phyloP scores from a whole-genome alignment of 2,113 vertebrate species.

The Pavo muticus region DNA sequence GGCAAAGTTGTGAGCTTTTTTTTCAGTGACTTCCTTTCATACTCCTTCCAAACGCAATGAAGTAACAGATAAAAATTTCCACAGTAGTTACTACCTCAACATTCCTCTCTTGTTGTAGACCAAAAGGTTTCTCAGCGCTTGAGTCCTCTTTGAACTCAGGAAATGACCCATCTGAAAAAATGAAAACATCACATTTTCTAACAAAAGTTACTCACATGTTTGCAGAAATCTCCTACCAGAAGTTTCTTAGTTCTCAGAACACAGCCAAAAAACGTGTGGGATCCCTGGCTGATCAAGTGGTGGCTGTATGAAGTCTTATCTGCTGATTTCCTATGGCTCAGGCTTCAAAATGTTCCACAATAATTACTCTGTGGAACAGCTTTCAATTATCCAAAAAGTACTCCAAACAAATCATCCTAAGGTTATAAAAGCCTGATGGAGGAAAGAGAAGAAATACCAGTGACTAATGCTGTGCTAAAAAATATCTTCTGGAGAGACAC shows the following conservation, averaged over 20 bases:
- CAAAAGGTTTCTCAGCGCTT: not conserved
- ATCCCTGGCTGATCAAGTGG: not conserved
- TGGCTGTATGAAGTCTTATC: not conserved
- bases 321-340: not conserved
- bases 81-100: not conserved
- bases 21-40: not conserved
- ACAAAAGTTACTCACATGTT: no score
- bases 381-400: not conserved
- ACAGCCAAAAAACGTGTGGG: not conserved
- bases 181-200: not conserved
- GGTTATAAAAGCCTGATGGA: not conserved
- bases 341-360: not conserved
- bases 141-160: not conserved
- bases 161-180: not conserved
- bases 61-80: not conserved
- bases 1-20: not conserved
- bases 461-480: not conserved
- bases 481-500: not conserved
- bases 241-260: not conserved
- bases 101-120: not conserved
- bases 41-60: not conserved
- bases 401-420: not conserved
- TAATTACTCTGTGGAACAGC: not conserved
- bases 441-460: not conserved
- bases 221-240: not conserved